A percentile compares a stretch with the other conserved stretches of the same genome.
These are phyloP conservation scores for Loris lydekkerianus DNA, from an alignment of 2,797 vertebrate species.

Conservation along the genomic window DNA sequence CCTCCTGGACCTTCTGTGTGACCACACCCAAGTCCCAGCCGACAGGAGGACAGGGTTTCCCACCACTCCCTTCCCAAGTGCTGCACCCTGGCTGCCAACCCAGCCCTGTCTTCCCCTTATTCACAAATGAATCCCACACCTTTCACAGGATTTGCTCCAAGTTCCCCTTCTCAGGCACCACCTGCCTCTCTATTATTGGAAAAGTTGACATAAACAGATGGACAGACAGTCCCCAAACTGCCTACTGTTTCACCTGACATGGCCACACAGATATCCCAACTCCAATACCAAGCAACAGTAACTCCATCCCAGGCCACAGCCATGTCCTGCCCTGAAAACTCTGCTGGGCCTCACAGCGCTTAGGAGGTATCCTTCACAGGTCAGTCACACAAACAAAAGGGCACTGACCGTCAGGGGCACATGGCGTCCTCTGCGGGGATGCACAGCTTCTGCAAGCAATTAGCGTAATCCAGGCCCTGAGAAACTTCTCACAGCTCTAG, in stretches of 20 bases:
- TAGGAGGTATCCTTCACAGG: no score
- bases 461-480: constrained; percentile 79
- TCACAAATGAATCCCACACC: background rate
- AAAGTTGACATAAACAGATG: background rate
- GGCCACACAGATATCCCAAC: background rate
- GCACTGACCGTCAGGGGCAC: constrained; percentile 75
- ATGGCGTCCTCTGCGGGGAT: constrained; percentile 74
- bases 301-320: background rate
- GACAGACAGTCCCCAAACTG: rapidly evolving
- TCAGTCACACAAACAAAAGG: background rate
- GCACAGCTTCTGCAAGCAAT: constrained; percentile 78
- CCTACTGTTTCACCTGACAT: background rate
- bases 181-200: background rate
- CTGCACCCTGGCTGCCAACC: rapidly evolving
- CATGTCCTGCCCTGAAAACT: background rate
- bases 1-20: rapidly evolving
- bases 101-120: background rate
- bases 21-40: background rate
- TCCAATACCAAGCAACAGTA: background rate
- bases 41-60: rapidly evolving
- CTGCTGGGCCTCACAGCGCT: rapidly evolving
- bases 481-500: constrained; percentile 67
- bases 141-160: rapidly evolving
- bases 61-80: rapidly evolving
- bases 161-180: rapidly evolving